Conservation (phyloP, 2,888 invertebrate genomes). For the Eucera pruinosa region DNA sequence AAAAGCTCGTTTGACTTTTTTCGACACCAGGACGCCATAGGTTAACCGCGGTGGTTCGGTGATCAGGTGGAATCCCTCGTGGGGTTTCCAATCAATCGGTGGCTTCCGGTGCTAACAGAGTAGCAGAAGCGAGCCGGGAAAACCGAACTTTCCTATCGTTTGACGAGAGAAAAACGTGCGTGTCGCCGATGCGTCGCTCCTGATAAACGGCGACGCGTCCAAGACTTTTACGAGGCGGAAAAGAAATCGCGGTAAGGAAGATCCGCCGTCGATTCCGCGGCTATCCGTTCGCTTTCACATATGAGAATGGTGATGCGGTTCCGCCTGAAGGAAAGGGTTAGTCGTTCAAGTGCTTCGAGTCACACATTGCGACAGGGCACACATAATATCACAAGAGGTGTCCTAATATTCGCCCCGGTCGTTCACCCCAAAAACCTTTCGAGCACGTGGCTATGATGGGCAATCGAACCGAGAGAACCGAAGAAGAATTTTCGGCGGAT, state of each 20-base stretch:
- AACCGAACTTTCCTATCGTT: conserved; percentile 84
- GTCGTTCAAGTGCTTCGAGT: conserved; percentile 83
- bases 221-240: conserved; percentile 63
- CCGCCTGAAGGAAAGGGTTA: conserved; percentile 80
- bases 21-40: conserved; percentile 80
- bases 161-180: conserved; percentile 72
- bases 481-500: not conserved
- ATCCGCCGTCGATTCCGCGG: not conserved
- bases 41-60: conserved; percentile 37
- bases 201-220: conserved; percentile 67
- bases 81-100: conserved; percentile 84
- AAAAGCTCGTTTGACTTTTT: conserved; percentile 69
- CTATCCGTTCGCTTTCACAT: conserved; percentile 59
- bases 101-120: conserved; percentile 83
- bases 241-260: conserved; percentile 49
- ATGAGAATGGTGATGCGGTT: conserved; percentile 52
- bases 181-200: conserved; percentile 71
- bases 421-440: conserved; percentile 65
- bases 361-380: conserved; percentile 81
- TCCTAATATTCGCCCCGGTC: conserved; percentile 78
- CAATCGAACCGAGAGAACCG: conserved; percentile 24
- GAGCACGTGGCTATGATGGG: conserved; percentile 1
- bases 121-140: conserved; percentile 81
- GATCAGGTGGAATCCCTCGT: conserved; percentile 77
- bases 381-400: conserved; percentile 77